Evolutionary conservation across 2,888 invertebrate species (phyloP).

Genomic region (Cyaniris semiargus): DNA sequence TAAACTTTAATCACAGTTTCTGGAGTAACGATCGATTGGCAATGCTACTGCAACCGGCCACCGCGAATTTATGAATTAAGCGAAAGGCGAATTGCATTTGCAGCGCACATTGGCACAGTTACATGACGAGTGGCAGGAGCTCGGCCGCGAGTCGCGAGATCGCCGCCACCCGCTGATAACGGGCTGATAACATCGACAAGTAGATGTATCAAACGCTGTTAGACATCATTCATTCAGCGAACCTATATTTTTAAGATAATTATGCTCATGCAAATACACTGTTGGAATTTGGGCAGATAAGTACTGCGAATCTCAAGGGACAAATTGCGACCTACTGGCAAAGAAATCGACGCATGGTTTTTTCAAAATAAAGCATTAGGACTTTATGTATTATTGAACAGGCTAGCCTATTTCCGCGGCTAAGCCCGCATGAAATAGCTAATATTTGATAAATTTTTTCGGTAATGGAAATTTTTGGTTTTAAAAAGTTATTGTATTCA

Average conservation of each 20-base stretch:
- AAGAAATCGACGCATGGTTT: too few species aligned
- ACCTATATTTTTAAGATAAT: neutral
- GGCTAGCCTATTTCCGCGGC: too few species aligned
- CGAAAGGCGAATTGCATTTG: constrained; percentile 65
- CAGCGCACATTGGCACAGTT: constrained; percentile 70
- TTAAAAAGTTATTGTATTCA: too few species aligned
- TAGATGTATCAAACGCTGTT: constrained; percentile 42
- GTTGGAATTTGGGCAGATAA: neutral
- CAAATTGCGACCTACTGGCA: too few species aligned
- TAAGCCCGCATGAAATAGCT: too few species aligned
- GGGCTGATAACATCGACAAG: constrained; percentile 55
- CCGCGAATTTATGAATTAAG: constrained; percentile 55
- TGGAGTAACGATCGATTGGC: constrained; percentile 56
- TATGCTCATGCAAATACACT: neutral
- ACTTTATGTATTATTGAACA: too few species aligned
- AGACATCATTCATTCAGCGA: constrained; percentile 36
- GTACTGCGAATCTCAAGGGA: neutral
- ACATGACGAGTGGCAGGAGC: constrained; percentile 69
- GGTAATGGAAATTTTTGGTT: too few species aligned
- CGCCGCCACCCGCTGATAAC: constrained; percentile 67
- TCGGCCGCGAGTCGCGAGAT: constrained; percentile 69
- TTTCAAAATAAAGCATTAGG: too few species aligned
- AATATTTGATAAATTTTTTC: too few species aligned
- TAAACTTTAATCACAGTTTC: neutral
- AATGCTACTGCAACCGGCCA: constrained; percentile 50